Base-by-base conservation (phyloP, 2,113 vertebrate genomes). In the Serinus canaria region DNA sequence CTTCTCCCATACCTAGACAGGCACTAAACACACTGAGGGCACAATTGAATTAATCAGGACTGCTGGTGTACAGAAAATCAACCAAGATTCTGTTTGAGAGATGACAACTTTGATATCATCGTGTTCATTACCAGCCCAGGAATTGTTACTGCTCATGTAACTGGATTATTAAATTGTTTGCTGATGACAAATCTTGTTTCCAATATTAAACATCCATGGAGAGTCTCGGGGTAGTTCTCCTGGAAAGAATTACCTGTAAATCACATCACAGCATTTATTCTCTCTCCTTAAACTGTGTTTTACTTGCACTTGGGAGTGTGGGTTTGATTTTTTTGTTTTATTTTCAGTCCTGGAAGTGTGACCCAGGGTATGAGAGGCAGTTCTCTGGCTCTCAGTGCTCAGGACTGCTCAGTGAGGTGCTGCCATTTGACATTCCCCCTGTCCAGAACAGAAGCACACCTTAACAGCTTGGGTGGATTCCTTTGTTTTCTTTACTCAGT, bases 81-180 rank as follows among this genome's bases (percentile, higher is more conserved):
- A 68, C 83, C 44, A 82, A 81, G 53, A 44, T 47, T 79, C 66
- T 87, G 6, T 85, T 91, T 74, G 85, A 70, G 81, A 95, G 82
- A 92, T 95, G 75, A 83, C 75, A 94, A 85, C 82, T 92, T 96
- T 70, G 92, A 94, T 96, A 91, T 83, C 77, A 25, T 83, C 23
- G 66, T 90, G 67, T 96, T 89, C 91, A 63, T 95, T 90, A 91
- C 67, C 35, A 79, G 82, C 75, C 87, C 82, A 90, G 80, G 87
- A 89, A 72, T 72, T 84, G 92, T 89, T 94, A 10, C 83, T 72
- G 80, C 62, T 87, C 76, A 5, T 84, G 52, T 93, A 96, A 92
- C 56, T 2, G 3, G 66, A 46, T 92, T 94, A 90, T 92, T 95
- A 68, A 87, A 91, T 72, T 91, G 77, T 95, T 92, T 73, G 44